Base-by-base conservation (phyloP, 2,113 vertebrate species). In the Atrichornis clamosus region DNA sequence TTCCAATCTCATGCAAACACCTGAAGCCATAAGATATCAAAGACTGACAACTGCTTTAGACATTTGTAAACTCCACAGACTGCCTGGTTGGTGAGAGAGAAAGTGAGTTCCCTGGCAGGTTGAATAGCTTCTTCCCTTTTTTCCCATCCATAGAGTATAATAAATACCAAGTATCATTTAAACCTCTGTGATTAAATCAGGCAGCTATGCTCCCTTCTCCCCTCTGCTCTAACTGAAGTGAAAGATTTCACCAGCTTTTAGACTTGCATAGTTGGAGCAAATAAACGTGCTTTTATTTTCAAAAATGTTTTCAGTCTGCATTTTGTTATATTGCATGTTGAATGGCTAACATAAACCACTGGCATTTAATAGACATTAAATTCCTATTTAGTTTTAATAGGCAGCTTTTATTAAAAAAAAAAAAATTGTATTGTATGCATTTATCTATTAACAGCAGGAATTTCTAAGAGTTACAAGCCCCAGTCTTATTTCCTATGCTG, bases 361-460 rank as follows among this genome's bases (percentile, higher is more conserved):
- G 37, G 7, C 15, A 20, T 87, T 83, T 89, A 96, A 95, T 86
- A 79, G 97, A 90, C 82, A 85, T 1, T 6, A 3, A 32, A 74
- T 60, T 67, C 69, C n/a, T 42, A 42, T 84, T 67, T 90, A 59
- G 73, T 50, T 95, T 96, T n/a, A 91, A 89, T 74, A 95, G 64
- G 22, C 15, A 94, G 30, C 5, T 94, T 97, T 96, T 70, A 94
- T 94, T 94, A 14, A 22, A 15, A 74, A 93, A 35, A 47, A 81
- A 79, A 76, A 74, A 32, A 87, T 56, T 64, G 3, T 69, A 41
- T 67, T 90, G 83, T 62, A 49, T 30, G 47, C 23, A 44, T 89
- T 87, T 72, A 13, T 35, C 33, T 90, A 77, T 52, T 21, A 14
- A 23, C 32, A 77, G 47, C 49, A 52, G 12, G 30, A 44, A 27